Conservation (phyloP, 2,797 vertebrate species). For the Microchirus variegatus region DNA sequence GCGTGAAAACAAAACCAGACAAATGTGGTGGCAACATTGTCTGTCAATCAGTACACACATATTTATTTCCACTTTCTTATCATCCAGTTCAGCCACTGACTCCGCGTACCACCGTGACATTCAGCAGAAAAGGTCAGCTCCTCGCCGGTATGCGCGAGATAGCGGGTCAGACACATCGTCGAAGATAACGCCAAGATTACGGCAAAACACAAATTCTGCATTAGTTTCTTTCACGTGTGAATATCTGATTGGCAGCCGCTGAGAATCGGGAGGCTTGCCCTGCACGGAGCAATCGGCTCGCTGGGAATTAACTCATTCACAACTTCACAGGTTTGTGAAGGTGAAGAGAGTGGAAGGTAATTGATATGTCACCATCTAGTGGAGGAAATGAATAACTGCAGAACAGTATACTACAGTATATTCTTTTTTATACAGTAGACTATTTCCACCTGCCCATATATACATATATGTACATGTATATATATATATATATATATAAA, state of each 20-base stretch:
- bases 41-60: slow-evolving; percentile 10
- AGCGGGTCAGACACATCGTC: slow-evolving; percentile 54
- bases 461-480: too few relatives aligned
- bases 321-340: slow-evolving; percentile 44
- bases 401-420: not conserved
- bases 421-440: too few relatives aligned
- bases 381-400: slow-evolving; percentile 16
- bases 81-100: slow-evolving; percentile 49
- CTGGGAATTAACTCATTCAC: slow-evolving; percentile 44
- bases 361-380: slow-evolving; percentile 55
- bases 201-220: slow-evolving; percentile 11
- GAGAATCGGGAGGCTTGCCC: slow-evolving; percentile 4
- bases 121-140: slow-evolving; percentile 72
- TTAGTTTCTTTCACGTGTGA: slow-evolving; percentile 18
- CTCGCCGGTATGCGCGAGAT: slow-evolving; percentile 59
- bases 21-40: slow-evolving; percentile 1
- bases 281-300: slow-evolving; percentile 9
- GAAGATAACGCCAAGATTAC: slow-evolving; percentile 41
- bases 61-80: slow-evolving; percentile 29
- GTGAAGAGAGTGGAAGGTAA: not conserved
- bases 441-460: too few relatives aligned
- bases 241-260: slow-evolving; percentile 32
- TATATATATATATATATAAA: too few relatives aligned
- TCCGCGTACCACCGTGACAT: slow-evolving; percentile 55
- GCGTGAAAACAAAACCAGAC: slow-evolving; percentile 15